Conservation (phyloP, 2,888 invertebrate genomes). For the Eurois occulta region DNA sequence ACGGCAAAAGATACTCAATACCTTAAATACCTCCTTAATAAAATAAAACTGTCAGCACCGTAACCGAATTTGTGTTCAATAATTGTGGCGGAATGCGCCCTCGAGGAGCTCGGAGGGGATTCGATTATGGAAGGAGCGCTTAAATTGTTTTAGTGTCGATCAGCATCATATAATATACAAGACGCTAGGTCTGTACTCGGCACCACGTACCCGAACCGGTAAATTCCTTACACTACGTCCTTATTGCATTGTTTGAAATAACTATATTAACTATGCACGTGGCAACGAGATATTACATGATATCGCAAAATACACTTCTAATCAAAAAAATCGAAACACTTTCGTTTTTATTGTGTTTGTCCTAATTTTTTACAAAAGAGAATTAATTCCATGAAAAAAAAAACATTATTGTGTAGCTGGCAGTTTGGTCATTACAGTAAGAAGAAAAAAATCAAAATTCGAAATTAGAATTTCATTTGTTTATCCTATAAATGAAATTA, state of each 20-base stretch:
- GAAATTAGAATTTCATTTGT: too few species aligned
- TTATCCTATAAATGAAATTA: too few species aligned
- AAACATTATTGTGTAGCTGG: too few species aligned
- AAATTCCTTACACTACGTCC: constrained; percentile 32
- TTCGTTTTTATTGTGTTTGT: too few species aligned
- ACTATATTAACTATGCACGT: too few species aligned
- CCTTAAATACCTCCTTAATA: constrained; percentile 56
- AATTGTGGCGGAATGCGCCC: constrained; percentile 82
- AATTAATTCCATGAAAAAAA: too few species aligned
- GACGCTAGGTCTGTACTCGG: constrained; percentile 42
- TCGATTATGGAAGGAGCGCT: constrained; percentile 82
- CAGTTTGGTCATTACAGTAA: too few species aligned
- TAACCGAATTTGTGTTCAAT: constrained; percentile 83
- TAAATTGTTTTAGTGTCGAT: constrained; percentile 87
- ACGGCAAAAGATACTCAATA: constrained; percentile 32
- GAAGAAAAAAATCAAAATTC: too few species aligned
- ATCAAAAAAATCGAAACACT: too few species aligned
- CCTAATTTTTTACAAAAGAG: too few species aligned
- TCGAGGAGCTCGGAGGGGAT: constrained; percentile 76
- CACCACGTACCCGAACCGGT: not conserved
- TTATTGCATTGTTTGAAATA: not conserved
- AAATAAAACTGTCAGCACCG: constrained; percentile 68
- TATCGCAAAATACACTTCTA: too few species aligned
- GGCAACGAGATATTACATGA: not conserved
- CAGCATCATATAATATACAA: constrained; percentile 69